Evolutionary conservation across 2,797 vertebrate species (phyloP), one percentile per base, ranked within the genome.

Genomic region (Cynodonichthys magdalenae): DNA sequence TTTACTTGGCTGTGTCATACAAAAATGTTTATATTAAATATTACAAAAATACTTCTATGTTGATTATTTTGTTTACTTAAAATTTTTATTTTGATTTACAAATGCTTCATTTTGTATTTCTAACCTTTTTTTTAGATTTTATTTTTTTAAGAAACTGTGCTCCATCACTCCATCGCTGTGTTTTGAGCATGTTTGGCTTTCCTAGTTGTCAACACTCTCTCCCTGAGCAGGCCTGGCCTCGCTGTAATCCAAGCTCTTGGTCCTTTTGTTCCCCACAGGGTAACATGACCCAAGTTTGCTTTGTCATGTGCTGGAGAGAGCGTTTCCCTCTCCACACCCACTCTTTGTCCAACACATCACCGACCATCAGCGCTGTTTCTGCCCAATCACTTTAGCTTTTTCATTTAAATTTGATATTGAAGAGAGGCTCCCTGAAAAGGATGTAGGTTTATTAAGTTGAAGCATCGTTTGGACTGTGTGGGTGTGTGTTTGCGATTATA

Each of bases 201-300:
- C 52, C 51, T 74, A 62, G 61, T 75, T 80, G 77, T 84, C 79
- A 82, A 69, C 78, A 70, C 39, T 58, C 59, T 64, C 59, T 55
- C 52, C 46, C 72, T 83, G 71, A 82, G 80, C 76, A 58, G 84
- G 77, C 75, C 66, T 60, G 71, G 72, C 72, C 77, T 60, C 15
- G 5, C 50, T 78, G 91, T 90, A 92, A 92, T 84, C 79, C 53
- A 85, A 92, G 76, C 85, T 72, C 60, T 56, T n/a, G 59, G 77
- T 85, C 85, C 80, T 77, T 71, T 74, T 76, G 71, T 79, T 89
- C 80, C 78, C 85, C 59, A 57, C 66, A 76, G 79, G 84, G 91
- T 88, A 91, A 93, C 83, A 71, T 84, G 90, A 93, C 79, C 89
- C 79, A 49, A 39, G 69, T 84, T 68, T 84, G 85, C 86, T 89